Percentiles rank a stretch among this genome's conserved stretches.
Evolutionary conservation across 23 tunicate species (phyloP).

Genomic region (Ascidia mentula): DNA sequence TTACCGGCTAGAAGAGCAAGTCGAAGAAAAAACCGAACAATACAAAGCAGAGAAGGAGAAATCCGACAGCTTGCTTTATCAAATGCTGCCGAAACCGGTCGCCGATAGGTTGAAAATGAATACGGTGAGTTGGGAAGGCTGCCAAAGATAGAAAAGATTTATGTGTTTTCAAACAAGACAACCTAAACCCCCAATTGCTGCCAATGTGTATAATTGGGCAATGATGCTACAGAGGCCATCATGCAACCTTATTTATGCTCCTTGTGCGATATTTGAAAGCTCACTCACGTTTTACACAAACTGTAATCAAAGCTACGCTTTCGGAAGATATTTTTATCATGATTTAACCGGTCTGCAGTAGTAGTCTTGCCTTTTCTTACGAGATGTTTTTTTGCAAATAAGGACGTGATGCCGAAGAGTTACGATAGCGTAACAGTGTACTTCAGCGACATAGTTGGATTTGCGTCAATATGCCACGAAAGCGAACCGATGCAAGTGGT

Average conservation of each 20-base stretch:
- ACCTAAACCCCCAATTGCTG: no score
- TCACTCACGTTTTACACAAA: no score
- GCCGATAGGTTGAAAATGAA: constrained; percentile 71
- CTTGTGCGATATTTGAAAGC: no score
- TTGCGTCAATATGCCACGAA: constrained; percentile 69
- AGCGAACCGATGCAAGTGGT: constrained; percentile 70
- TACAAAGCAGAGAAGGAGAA: constrained; percentile 71
- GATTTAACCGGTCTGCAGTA: no score
- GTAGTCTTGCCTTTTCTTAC: no score
- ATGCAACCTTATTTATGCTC: no score
- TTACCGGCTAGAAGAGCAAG: constrained; percentile 56
- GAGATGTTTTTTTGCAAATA: background rate
- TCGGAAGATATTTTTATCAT: no score
- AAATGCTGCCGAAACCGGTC: constrained; percentile 77
- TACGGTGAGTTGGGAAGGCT: constrained; percentile 20
- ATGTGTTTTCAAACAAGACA: no score
- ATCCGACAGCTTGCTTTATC: constrained; percentile 79
- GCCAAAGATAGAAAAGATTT: no score
- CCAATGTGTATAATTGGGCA: no score
- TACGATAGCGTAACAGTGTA: constrained; percentile 78
- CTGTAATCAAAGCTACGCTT: no score
- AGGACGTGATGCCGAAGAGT: constrained; percentile 63
- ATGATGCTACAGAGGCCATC: no score
- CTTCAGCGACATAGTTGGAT: constrained; percentile 94
- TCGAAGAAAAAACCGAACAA: constrained; percentile 62